These are phyloP conservation scores for Melospiza georgiana DNA, from an alignment of 2,113 vertebrate genomes.

Conservation along the genomic window DNA sequence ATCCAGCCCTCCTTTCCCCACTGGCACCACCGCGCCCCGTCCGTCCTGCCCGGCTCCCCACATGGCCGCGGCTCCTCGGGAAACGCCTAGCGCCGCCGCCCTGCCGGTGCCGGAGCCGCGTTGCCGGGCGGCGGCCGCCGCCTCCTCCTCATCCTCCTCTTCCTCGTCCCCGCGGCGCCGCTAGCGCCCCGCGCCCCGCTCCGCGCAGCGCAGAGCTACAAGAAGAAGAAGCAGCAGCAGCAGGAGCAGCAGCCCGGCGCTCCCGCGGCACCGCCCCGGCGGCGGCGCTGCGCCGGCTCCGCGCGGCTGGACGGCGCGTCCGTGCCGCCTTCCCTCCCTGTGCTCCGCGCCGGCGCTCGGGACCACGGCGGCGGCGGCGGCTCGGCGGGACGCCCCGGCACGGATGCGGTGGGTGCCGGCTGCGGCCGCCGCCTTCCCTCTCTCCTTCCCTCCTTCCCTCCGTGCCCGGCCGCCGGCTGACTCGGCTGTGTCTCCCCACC, in stretches of 20 bases:
- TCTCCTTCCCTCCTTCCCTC: not conserved
- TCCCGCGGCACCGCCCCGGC: not conserved
- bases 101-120: not conserved
- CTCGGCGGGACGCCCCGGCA: not conserved
- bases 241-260: not conserved
- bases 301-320: not conserved
- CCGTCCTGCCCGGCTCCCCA: constrained; percentile 8
- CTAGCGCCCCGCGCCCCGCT: not conserved
- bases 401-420: not conserved
- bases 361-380: not conserved
- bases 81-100: constrained; percentile 63
- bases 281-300: not conserved
- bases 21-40: constrained; percentile 9
- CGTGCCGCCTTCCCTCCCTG: not conserved
- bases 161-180: not conserved
- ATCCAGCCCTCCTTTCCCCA: not conserved
- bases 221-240: not conserved
- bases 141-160: not conserved
- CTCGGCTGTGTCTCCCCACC: constrained; percentile 1
- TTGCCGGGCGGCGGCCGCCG: not conserved
- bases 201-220: not conserved
- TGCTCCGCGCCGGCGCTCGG: not conserved
- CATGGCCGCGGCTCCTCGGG: constrained; percentile 75
- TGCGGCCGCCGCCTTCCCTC: not conserved
- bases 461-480: not conserved